These are phyloP conservation scores for Cinara cedri DNA, from an alignment of 2,888 invertebrate genomes.

Conservation along the genomic window DNA sequence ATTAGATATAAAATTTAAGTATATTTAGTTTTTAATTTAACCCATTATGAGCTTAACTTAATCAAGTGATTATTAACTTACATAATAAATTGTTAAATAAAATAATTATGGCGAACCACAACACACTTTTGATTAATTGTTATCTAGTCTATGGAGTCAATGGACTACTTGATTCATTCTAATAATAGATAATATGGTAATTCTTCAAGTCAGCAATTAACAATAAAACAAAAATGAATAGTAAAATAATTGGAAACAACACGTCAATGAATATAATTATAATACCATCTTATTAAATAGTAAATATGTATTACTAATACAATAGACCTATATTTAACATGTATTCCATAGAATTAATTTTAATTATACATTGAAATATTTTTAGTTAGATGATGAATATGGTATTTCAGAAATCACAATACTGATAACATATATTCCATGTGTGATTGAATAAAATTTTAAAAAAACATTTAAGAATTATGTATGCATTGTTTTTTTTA, in stretches of 20 bases:
- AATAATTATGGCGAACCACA: neutral
- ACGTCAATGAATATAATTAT: slow-evolving; percentile 26
- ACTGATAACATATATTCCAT: neutral
- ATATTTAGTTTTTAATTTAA: neutral
- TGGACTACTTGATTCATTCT: neutral
- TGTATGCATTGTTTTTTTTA: slow-evolving; percentile 12
- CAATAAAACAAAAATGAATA: neutral
- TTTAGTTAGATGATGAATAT: neutral
- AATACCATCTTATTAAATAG: slow-evolving; percentile 14
- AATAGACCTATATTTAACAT: slow-evolving; percentile 8
- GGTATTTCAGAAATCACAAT: neutral
- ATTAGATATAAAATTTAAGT: neutral
- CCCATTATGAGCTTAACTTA: neutral
- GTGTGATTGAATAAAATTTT: slow-evolving; percentile 1
- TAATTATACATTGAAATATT: neutral
- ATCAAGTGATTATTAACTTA: neutral
- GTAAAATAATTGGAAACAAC: neutral
- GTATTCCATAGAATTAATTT: slow-evolving; percentile 8
- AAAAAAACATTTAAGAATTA: slow-evolving; percentile 29
- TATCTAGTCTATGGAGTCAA: neutral
- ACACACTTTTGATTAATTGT: neutral
- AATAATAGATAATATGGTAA: neutral
- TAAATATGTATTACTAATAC: neutral
- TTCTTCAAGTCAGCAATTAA: neutral
- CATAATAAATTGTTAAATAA: too few relatives aligned